Evolutionary conservation across 2,888 invertebrate species (phyloP).

Genomic region (Volucella bombylans): DNA sequence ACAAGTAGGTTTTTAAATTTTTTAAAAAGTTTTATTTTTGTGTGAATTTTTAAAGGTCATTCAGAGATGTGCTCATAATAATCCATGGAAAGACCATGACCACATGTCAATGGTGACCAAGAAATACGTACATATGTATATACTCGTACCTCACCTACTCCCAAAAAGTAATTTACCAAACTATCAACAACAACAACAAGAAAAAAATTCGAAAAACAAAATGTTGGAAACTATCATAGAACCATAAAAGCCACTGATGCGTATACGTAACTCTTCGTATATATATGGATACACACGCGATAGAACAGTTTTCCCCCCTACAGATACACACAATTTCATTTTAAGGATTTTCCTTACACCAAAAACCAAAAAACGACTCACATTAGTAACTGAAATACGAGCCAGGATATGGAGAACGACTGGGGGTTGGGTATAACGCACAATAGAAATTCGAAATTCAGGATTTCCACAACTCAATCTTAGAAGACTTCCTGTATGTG

Average conservation of each 20-base stretch:
- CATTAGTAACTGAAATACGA: conserved; percentile 18
- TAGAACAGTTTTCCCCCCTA: conserved; percentile 34
- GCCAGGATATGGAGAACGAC: too few relatives aligned
- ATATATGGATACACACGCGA: conserved; percentile 61
- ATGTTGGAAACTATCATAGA: too few relatives aligned
- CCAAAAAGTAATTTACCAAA: conserved; percentile 60
- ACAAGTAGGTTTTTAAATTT: conserved; percentile 10
- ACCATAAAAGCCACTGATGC: conserved; percentile 77
- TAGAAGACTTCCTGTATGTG: conserved; percentile 13
- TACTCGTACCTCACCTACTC: conserved; percentile 55
- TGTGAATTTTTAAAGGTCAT: conserved; percentile 54
- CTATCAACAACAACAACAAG: conserved; percentile 57
- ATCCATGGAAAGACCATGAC: conserved; percentile 29
- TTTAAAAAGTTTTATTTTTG: conserved; percentile 27
- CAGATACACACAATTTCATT: conserved; percentile 71
- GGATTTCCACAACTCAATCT: conserved; percentile 32
- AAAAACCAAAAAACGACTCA: conserved; percentile 50
- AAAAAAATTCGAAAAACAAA: conserved; percentile 27
- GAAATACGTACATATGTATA: neutral
- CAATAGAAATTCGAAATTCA: conserved; percentile 18
- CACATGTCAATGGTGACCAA: conserved; percentile 58
- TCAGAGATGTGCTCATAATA: conserved; percentile 5
- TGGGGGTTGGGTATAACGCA: too few relatives aligned
- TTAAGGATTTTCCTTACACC: conserved; percentile 41
- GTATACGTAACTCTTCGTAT: conserved; percentile 79